Evolutionary conservation across 2,888 invertebrate species (phyloP), one percentile per base, ranked within the genome.

Genomic region (Parnassius mnemosyne): DNA sequence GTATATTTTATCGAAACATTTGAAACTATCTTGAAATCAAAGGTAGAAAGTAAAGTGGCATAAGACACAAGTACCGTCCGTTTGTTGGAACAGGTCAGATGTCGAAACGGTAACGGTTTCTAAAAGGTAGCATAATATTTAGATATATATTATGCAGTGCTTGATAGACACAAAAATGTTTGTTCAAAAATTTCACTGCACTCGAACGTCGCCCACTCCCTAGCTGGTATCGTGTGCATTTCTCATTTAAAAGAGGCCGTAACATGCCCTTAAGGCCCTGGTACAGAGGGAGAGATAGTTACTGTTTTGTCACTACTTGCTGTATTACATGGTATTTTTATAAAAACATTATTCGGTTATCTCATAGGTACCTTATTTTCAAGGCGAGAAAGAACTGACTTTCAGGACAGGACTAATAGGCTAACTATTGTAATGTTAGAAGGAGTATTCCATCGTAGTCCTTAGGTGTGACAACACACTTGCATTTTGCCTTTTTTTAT

Each of bases 181-280:
- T 78, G 71, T 76, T 73, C 78, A 81, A 80, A 84, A 81, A 62
- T 88, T 87, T 88, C 87, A 81, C 86, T 80, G 73, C 76, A 77
- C 80, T 81, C 70, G 71, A 72, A 65, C n/a, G 46, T 71, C 71
- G 68, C 87, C 87, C 82, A 87, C 87, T 79, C 78, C 57, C 50
- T 53, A 20, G 50, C 12, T 67, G 65, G 71, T 69, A 66, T 69
- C 60, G 65, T 63, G 65, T 68, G 66, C 68, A 65, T 67, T 68
- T 67, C 67, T 68, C 68, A 70, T 64, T 66, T 61, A 60, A 63
- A 65, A 54, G 57, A 49, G 62, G 57, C 53, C 49, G 11, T 56
- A 50, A 43, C 50, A 46, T 47, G 49, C 57, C 61, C 43, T 10
- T 43, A 47, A 43, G 57, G 56, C 49, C 25, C 12, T 34, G 41